Percentiles rank a stretch among this genome's conserved stretches.
phyloP scores from a whole-genome alignment of 2,113 vertebrate species.

The Pollachius pollachius region DNA sequence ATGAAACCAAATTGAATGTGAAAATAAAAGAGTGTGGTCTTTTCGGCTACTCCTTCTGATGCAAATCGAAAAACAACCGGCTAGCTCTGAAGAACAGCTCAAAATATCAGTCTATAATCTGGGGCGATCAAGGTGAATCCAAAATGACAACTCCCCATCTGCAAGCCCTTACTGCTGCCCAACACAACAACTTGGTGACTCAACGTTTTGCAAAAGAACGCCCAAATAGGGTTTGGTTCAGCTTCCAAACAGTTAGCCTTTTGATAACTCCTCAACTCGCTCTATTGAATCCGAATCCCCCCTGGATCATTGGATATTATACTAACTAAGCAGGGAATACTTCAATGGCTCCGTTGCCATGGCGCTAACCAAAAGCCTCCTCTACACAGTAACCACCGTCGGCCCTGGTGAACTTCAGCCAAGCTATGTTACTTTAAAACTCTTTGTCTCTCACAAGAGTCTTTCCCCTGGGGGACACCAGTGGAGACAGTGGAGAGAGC shows the following conservation, averaged over 20 bases:
- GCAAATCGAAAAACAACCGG: too few species aligned
- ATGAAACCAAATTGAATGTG: constrained; percentile 8
- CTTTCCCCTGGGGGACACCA: constrained; percentile 19
- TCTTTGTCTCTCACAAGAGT: constrained; percentile 52
- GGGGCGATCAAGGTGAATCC: constrained; percentile 24
- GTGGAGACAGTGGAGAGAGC: constrained; percentile 60
- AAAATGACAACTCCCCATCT: constrained; percentile 31
- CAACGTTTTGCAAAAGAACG: too few species aligned
- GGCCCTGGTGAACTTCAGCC: constrained; percentile 40
- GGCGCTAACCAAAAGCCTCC: constrained; percentile 35
- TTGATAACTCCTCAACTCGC: constrained; percentile 44
- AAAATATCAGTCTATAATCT: constrained; percentile 6
- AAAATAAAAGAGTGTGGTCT: not conserved
- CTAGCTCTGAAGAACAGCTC: not conserved
- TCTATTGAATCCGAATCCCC: constrained; percentile 36
- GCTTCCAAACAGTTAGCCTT: constrained; percentile 37
- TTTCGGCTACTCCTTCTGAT: not conserved
- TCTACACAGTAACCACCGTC: constrained; percentile 38
- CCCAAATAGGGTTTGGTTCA: not conserved
- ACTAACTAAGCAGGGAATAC: constrained; percentile 36
- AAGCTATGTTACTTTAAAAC: not conserved
- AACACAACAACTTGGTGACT: not conserved
- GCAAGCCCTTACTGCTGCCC: constrained; percentile 15
- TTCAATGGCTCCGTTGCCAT: constrained; percentile 46
- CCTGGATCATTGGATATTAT: constrained; percentile 47